Evolutionary conservation across 2,888 invertebrate genomes (phyloP).

Genomic region (Marronus borbonicus): DNA sequence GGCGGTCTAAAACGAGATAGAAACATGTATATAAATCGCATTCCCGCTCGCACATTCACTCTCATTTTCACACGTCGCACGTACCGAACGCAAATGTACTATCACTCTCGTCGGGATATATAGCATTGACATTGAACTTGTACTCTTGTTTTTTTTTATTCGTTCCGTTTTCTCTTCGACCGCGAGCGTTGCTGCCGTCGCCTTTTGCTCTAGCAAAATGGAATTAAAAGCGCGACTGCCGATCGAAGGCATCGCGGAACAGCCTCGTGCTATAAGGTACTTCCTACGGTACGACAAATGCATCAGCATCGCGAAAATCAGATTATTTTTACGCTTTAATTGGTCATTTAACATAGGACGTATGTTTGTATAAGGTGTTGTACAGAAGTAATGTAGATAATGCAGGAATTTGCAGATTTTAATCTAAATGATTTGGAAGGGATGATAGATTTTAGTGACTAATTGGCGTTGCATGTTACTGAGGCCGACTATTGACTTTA

Average conservation of each 20-base stretch:
- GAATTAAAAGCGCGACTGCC: constrained; percentile 5
- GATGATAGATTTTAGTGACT: too few species aligned
- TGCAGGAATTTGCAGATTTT: too few species aligned
- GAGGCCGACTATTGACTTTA: too few species aligned
- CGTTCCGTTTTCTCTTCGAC: background rate
- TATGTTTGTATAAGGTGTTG: background rate
- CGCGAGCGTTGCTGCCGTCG: background rate
- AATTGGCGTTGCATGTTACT: too few species aligned
- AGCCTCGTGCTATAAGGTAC: background rate
- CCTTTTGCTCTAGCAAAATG: background rate
- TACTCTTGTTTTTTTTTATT: constrained; percentile 1
- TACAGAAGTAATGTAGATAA: too few species aligned
- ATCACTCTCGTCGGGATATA: background rate
- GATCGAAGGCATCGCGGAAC: background rate
- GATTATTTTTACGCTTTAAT: background rate
- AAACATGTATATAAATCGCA: background rate
- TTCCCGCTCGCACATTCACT: constrained; percentile 2
- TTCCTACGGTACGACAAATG: background rate
- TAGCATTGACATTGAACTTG: constrained; percentile 19
- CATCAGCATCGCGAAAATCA: background rate
- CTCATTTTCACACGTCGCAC: background rate
- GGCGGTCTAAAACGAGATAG: background rate
- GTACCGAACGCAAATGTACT: background rate
- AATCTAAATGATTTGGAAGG: too few species aligned
- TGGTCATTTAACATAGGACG: background rate